These are phyloP conservation scores for Tetropium fuscum DNA, from an alignment of 2,888 invertebrate genomes.

Conservation along the genomic window DNA sequence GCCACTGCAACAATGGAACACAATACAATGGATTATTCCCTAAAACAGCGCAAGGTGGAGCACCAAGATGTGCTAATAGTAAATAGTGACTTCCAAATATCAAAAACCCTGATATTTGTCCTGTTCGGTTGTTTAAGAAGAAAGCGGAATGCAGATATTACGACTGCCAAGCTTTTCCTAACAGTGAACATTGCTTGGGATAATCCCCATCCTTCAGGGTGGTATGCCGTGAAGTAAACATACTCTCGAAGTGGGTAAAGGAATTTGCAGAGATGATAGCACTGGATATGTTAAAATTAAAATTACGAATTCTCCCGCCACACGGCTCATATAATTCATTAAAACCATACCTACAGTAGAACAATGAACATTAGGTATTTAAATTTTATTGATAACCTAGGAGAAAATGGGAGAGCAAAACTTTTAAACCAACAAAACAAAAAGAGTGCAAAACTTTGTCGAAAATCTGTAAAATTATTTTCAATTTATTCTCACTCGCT, in stretches of 20 bases:
- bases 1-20: too few relatives aligned
- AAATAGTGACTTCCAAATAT: not conserved
- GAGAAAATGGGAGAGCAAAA: not conserved
- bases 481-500: too few relatives aligned
- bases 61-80: too few relatives aligned
- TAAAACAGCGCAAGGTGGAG: too few relatives aligned
- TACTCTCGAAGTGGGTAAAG: not conserved
- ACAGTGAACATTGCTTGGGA: not conserved
- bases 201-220: not conserved
- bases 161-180: not conserved
- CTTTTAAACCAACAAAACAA: not conserved
- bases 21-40: too few relatives aligned
- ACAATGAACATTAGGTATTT: not conserved
- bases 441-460: too few relatives aligned
- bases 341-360: not conserved
- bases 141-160: not conserved
- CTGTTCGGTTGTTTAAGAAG: not conserved
- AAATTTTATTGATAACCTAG: constrained; percentile 1
- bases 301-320: too few relatives aligned
- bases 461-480: too few relatives aligned
- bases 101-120: not conserved
- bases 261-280: not conserved
- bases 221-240: not conserved
- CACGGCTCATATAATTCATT: not conserved
- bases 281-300: too few relatives aligned